Conservation (phyloP, 2,797 vertebrate genomes). For the Pteronotus mesoamericanus region DNA sequence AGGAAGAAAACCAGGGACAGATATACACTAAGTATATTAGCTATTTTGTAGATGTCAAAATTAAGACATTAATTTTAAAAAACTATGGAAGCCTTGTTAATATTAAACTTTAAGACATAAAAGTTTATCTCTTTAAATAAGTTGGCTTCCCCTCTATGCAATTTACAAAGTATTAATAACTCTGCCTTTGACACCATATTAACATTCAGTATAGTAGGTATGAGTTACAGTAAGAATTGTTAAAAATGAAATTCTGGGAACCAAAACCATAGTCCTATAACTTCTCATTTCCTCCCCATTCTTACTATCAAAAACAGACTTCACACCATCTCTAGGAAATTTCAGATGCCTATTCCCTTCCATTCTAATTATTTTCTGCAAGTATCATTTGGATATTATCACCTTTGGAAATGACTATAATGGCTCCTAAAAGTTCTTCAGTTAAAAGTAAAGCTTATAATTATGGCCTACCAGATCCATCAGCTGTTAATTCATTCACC, state of each 20-base stretch:
- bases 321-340: slow-evolving; percentile 10
- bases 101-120: not conserved
- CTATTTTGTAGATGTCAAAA: slow-evolving; percentile 1
- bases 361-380: not conserved
- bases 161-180: not conserved
- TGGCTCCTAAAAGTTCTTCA: not conserved
- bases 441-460: not conserved
- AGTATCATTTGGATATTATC: not conserved
- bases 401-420: not conserved
- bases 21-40: not conserved
- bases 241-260: not conserved
- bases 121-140: not conserved
- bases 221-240: not conserved
- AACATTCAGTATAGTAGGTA: not conserved
- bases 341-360: not conserved
- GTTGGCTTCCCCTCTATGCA: not conserved
- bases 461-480: not conserved
- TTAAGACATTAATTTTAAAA: not conserved
- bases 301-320: not conserved
- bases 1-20: not conserved
- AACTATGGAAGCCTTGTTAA: not conserved
- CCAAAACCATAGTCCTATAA: not conserved
- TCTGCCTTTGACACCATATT: not conserved
- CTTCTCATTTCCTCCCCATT: not conserved
- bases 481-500: not conserved